Evolutionary conservation across 2,888 invertebrate species (phyloP), one percentile per base, ranked within the genome.

Genomic region (Polymixis flavicincta): DNA sequence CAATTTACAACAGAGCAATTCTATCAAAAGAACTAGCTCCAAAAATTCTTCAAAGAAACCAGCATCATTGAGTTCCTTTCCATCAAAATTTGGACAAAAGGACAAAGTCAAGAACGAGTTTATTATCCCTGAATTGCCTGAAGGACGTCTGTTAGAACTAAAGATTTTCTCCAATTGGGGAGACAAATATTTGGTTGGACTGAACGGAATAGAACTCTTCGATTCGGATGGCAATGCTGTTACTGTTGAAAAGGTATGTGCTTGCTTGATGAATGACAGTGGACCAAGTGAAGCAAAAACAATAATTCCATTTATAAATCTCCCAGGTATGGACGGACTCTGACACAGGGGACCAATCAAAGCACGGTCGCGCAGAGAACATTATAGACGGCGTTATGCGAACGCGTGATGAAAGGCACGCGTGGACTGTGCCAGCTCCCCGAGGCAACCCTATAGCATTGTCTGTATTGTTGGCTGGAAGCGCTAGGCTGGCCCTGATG

Each of bases 141-240:
- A 93, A 80, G 98, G 98, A n/a, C 94, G 96, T 87, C 92, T 97
- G 72, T 90, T 98, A 87, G 97, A 97, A 82, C 94, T 98, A 71
- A 97, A 97, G 91, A 98, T 98, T 83, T 94, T 97, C 74, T 97
- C 97, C 28, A 98, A 98, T 50, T 98, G 98, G 98, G 98, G 98
- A 14, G 98, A 98, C 91, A 97, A 97, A 85, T 97, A 98, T 92
- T 97, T 98, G 87, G 97, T 98, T 22, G 98, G 98, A 0, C 92
- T 98, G 72, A 98, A 98, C 90, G 98, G 98, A 5, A 97, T 98
- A 71, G 98, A 98, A 92, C 93, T 98, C 80, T 98, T 98, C 90
- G 97, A 97, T 80, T 93, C 95, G 25, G 94, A 95, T 68, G 98
- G 98, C 17, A 95, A 97, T 80, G 93, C 96, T 52, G 97, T 97